Percentiles rank a stretch among this genome's conserved stretches.
Conservation (phyloP, 2,797 vertebrate species). For the Brachyrhaphis roseni region DNA sequence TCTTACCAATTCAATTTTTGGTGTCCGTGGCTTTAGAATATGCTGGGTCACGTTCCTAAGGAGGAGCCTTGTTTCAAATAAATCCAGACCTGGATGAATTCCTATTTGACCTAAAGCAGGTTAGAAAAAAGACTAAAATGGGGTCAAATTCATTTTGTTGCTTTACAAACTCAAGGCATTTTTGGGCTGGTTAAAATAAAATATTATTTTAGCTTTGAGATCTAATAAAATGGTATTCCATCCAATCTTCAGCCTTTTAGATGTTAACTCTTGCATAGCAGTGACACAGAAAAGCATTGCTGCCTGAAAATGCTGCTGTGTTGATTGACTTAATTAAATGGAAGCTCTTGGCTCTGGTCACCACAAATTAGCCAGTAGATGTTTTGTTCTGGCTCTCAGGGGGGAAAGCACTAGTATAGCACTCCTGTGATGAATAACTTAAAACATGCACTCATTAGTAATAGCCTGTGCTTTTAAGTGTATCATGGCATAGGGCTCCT, state of each 20-base stretch:
- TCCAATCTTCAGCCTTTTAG: conserved; percentile 55
- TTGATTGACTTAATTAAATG: conserved; percentile 64
- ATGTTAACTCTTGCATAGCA: conserved; percentile 45
- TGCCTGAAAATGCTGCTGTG: conserved; percentile 37
- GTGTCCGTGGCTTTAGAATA: neutral
- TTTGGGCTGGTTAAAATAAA: neutral
- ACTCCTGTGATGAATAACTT: conserved; percentile 71
- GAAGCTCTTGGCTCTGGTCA: conserved; percentile 50
- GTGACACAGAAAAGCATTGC: conserved; percentile 32
- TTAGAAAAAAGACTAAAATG: neutral
- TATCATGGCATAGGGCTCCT: conserved; percentile 28
- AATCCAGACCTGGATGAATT: neutral
- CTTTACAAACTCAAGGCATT: neutral
- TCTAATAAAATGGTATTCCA: conserved; percentile 5
- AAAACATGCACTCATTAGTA: conserved; percentile 62
- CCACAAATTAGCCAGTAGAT: conserved; percentile 50
- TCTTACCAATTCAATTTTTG: neutral
- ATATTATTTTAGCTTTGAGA: neutral
- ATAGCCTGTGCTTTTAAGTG: conserved; percentile 61
- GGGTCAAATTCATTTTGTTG: neutral
- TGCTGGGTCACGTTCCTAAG: neutral
- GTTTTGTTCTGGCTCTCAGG: conserved; percentile 51
- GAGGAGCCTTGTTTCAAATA: neutral
- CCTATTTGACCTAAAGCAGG: neutral
- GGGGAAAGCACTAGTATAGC: conserved; percentile 19